Evolutionary conservation across 2,888 invertebrate genomes (phyloP).

Genomic region (Ormyrus labotus): DNA sequence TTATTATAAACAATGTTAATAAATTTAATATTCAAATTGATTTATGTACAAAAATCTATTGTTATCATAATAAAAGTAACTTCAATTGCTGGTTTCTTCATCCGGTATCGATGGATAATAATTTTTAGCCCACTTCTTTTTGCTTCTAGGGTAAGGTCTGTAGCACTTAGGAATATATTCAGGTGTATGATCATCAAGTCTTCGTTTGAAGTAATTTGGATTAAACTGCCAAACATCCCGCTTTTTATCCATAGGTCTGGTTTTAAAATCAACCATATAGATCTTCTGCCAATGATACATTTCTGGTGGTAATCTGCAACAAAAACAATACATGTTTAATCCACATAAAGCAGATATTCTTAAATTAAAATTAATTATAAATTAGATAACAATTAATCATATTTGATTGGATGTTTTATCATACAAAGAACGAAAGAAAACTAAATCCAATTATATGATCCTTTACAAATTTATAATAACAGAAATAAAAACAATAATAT

Average conservation of each 20-base stretch:
- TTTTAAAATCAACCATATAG: constrained; percentile 85
- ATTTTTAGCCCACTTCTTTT: constrained; percentile 80
- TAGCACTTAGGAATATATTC: constrained; percentile 83
- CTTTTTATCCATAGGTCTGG: constrained; percentile 82
- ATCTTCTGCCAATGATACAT: constrained; percentile 89
- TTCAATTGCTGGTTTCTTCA: background rate
- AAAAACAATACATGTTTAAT: constrained; percentile 10
- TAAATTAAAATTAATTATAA: too few species aligned
- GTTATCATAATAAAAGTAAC: constrained; percentile 8
- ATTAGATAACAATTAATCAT: constrained; percentile 22
- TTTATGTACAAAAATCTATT: constrained; percentile 8
- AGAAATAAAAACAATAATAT: too few species aligned
- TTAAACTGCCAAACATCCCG: constrained; percentile 84
- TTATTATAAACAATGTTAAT: constrained; percentile 33
- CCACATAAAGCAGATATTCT: too few species aligned
- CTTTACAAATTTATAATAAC: too few species aligned
- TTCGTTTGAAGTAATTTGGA: constrained; percentile 81
- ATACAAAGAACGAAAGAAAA: constrained; percentile 4
- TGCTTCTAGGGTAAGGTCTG: constrained; percentile 80
- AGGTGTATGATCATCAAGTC: constrained; percentile 82
- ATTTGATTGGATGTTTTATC: constrained; percentile 18
- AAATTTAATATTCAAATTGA: constrained; percentile 13
- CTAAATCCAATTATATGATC: too few species aligned
- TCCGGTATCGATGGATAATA: constrained; percentile 79
- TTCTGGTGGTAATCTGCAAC: constrained; percentile 80